These are phyloP conservation scores for Cyprinus carpio DNA, from an alignment of 2,113 vertebrate species.

Conservation along the genomic window DNA sequence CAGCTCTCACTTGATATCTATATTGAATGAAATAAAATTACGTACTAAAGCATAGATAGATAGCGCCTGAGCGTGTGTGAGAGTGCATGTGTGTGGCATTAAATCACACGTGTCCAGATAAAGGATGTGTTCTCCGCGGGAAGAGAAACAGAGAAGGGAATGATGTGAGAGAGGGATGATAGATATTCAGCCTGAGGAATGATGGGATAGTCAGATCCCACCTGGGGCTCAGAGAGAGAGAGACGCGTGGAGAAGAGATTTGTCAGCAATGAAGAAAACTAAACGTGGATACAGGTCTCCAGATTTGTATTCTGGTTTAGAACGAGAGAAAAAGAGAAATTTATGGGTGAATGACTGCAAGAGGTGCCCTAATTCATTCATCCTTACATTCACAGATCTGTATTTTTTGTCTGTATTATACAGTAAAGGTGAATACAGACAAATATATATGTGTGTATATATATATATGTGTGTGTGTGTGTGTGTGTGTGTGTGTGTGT, in stretches of 20 bases:
- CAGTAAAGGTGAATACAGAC: too few relatives aligned
- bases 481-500: too few relatives aligned
- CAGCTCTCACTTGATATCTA: constrained; percentile 8
- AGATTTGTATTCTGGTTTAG: constrained; percentile 12
- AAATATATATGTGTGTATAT: too few relatives aligned
- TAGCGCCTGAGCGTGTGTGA: not conserved
- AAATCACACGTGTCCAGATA: constrained; percentile 34
- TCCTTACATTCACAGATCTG: not conserved
- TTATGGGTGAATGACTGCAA: constrained; percentile 3
- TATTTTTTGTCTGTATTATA: not conserved
- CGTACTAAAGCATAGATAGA: not conserved
- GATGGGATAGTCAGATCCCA: constrained; percentile 27
- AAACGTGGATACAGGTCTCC: not conserved
- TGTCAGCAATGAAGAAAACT: not conserved
- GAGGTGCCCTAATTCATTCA: not conserved
- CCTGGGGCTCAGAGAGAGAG: constrained; percentile 16
- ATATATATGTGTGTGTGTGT: too few relatives aligned
- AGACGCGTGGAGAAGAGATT: not conserved
- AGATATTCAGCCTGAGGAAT: constrained; percentile 22
- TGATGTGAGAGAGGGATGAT: constrained; percentile 19
- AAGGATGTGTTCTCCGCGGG: constrained; percentile 7
- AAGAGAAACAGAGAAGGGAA: constrained; percentile 22
- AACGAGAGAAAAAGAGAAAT: not conserved
- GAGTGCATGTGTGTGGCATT: constrained; percentile 8
- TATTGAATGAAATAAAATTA: constrained; percentile 18